phyloP scores from a whole-genome alignment of 2,888 invertebrate genomes.

The Drosophila borborema region DNA sequence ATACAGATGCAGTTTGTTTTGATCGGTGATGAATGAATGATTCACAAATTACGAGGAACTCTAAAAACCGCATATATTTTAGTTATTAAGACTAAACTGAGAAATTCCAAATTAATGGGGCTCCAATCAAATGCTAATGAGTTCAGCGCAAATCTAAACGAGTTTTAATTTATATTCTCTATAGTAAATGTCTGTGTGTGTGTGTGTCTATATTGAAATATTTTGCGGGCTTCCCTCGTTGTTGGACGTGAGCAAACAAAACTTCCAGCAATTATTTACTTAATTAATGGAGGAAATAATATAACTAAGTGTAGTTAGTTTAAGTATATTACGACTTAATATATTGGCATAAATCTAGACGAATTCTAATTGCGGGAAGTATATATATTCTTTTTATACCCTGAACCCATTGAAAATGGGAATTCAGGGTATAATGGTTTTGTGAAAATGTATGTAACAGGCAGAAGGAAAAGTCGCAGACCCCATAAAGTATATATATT shows the following conservation, averaged over 20 bases:
- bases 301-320: constrained; percentile 35
- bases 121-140: constrained; percentile 64
- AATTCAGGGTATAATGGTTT: too few relatives aligned
- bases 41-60: constrained; percentile 55
- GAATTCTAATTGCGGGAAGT: constrained; percentile 26
- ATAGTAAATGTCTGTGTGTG: background rate
- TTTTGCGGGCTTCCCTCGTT: constrained; percentile 60
- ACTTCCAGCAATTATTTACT: constrained; percentile 52
- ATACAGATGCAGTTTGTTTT: constrained; percentile 27
- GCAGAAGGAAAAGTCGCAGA: too few relatives aligned
- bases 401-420: too few relatives aligned
- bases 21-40: constrained; percentile 47
- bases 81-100: constrained; percentile 13
- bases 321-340: constrained; percentile 31
- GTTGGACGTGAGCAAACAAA: constrained; percentile 41
- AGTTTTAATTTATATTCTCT: constrained; percentile 31
- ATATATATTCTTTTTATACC: too few relatives aligned
- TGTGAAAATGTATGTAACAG: too few relatives aligned
- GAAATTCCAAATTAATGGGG: constrained; percentile 40
- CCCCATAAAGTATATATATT: too few relatives aligned
- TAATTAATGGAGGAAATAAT: constrained; percentile 69
- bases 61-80: constrained; percentile 18
- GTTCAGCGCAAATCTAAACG: constrained; percentile 53
- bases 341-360: constrained; percentile 41
- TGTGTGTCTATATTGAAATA: constrained; percentile 14